A percentile compares a stretch with the other conserved stretches of the same genome.
These are phyloP conservation scores for Rhodeus uyekii DNA, from an alignment of 2,797 vertebrate species.

Conservation along the genomic window DNA sequence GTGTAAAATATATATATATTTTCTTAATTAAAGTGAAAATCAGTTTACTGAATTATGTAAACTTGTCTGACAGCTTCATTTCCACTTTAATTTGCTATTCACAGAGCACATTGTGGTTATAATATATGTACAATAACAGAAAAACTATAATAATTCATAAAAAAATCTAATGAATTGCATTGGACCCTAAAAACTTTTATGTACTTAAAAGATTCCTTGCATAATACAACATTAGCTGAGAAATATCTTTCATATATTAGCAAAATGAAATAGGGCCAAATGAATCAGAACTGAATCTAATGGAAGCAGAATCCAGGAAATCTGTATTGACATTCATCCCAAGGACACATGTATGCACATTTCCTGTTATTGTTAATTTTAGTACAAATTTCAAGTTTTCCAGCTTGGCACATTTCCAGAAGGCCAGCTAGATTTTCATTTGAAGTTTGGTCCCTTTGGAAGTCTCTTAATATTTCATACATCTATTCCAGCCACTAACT, in stretches of 20 bases:
- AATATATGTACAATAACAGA: background rate
- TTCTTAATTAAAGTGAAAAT: no score
- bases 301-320: background rate
- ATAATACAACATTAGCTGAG: background rate
- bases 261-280: background rate
- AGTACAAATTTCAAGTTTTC: conserved; percentile 28
- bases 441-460: conserved; percentile 55
- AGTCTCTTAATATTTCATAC: conserved; percentile 57
- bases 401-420: conserved; percentile 50
- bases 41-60: no score
- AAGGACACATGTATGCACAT: background rate
- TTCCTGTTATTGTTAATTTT: conserved; percentile 23
- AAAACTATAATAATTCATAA: no score
- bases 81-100: background rate
- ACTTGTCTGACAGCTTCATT: no score
- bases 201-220: background rate
- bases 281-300: background rate
- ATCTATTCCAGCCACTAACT: conserved; percentile 56
- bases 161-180: no score
- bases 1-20: no score
- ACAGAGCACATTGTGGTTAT: background rate
- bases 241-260: background rate
- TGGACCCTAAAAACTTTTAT: no score
- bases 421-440: conserved; percentile 51
- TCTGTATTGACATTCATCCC: background rate